Conservation (phyloP, 2,888 invertebrate genomes). For the Oasisia sp. region DNA sequence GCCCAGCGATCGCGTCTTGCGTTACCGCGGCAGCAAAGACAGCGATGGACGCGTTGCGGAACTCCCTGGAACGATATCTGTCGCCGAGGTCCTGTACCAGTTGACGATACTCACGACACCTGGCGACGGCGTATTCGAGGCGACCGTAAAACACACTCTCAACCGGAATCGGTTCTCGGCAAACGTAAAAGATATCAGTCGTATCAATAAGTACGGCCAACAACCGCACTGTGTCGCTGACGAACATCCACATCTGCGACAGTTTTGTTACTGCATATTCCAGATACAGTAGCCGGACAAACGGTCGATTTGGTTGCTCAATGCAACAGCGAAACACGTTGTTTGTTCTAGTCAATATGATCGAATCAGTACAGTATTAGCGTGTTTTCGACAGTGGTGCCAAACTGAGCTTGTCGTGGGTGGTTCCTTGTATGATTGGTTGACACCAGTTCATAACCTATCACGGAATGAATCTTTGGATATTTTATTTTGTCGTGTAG, state of each 20-base stretch:
- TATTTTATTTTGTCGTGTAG: background rate
- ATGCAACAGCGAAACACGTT: background rate
- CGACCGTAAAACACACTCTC: conserved; percentile 71
- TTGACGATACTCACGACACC: conserved; percentile 81
- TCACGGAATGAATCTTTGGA: background rate
- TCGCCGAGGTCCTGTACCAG: conserved; percentile 78
- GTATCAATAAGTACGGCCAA: conserved; percentile 84
- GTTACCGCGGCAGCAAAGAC: conserved; percentile 80
- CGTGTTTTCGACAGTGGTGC: background rate
- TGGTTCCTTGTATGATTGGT: background rate
- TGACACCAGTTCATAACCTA: background rate
- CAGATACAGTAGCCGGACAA: conserved; percentile 23
- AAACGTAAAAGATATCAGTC: conserved; percentile 60
- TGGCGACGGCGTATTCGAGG: conserved; percentile 84
- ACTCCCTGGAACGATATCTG: conserved; percentile 74
- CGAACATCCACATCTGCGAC: conserved; percentile 74
- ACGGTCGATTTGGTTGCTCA: background rate
- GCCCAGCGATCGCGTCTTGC: conserved; percentile 69
- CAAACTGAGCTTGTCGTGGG: background rate
- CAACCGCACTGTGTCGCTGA: conserved; percentile 83
- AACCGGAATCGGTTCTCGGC: background rate
- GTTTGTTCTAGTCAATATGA: background rate
- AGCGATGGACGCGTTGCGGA: conserved; percentile 86
- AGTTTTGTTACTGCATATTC: conserved; percentile 82
- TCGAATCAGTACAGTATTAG: background rate